These are phyloP conservation scores for Albula goreensis DNA, from an alignment of 2,113 vertebrate species.

Conservation along the genomic window DNA sequence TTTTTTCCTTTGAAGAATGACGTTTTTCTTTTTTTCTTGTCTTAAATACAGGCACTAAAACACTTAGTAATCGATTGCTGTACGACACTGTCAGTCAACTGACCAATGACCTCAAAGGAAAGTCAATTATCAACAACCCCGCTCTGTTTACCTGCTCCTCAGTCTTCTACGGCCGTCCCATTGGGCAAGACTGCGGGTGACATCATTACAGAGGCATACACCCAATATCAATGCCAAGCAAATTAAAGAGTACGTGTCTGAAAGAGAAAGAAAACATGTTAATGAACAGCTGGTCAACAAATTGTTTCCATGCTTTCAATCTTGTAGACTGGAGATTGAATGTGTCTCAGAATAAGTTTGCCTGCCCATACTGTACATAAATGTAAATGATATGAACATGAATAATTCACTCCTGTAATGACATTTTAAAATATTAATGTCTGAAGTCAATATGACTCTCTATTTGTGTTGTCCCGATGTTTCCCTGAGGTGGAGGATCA, in stretches of 20 bases:
- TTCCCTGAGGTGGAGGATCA: conserved; percentile 41
- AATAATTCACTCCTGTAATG: conserved; percentile 68
- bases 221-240: not conserved
- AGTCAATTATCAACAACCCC: not conserved
- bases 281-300: not conserved
- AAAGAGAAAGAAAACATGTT: not conserved
- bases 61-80: not conserved
- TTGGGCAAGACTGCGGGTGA: not conserved
- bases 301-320: not conserved
- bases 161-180: not conserved
- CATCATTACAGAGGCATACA: not conserved
- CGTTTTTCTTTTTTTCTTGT: not conserved
- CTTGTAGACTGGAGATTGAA: not conserved
- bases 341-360: not conserved
- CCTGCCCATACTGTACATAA: conserved; percentile 5
- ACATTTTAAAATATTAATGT: conserved; percentile 64
- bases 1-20: not conserved
- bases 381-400: conserved; percentile 66
- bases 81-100: not conserved
- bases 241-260: not conserved
- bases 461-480: conserved; percentile 54
- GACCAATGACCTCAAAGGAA: not conserved
- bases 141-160: not conserved
- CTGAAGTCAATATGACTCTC: conserved; percentile 57
- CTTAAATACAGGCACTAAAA: not conserved